phyloP scores from a whole-genome alignment of 2,888 invertebrate species.

The Phrixothrix hirtus region DNA sequence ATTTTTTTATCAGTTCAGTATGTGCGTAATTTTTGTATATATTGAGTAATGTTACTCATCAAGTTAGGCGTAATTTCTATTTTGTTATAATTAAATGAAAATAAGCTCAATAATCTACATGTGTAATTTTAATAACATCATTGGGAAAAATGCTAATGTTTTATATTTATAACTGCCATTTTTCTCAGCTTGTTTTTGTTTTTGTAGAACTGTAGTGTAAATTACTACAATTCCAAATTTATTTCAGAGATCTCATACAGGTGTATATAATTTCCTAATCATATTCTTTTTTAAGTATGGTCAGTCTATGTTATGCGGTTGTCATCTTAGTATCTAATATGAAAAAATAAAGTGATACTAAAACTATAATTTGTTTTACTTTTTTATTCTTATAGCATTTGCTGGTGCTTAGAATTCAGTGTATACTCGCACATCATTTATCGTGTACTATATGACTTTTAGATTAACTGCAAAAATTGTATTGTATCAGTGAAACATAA shows the following conservation, averaged over 20 bases:
- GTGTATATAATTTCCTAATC: constrained; percentile 38
- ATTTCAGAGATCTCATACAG: constrained; percentile 41
- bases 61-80: constrained; percentile 8
- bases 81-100: constrained; percentile 13
- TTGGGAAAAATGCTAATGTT: constrained; percentile 4
- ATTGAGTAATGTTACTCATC: constrained; percentile 8
- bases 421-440: background rate
- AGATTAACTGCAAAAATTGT: too few relatives aligned
- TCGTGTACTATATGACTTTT: too few relatives aligned
- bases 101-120: constrained; percentile 15
- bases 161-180: constrained; percentile 4
- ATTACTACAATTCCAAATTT: constrained; percentile 37
- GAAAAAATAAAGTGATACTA: constrained; percentile 51
- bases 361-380: constrained; percentile 26
- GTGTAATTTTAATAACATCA: constrained; percentile 11
- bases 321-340: constrained; percentile 52
- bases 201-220: constrained; percentile 26
- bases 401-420: background rate
- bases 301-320: constrained; percentile 52
- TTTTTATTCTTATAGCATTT: too few relatives aligned
- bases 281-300: constrained; percentile 48
- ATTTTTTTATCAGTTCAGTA: constrained; percentile 9
- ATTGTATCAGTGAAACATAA: too few relatives aligned
- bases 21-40: constrained; percentile 14
- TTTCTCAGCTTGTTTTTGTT: constrained; percentile 14